Evolutionary conservation across 2,797 vertebrate species (phyloP).

Genomic region (Pristis pectinata): DNA sequence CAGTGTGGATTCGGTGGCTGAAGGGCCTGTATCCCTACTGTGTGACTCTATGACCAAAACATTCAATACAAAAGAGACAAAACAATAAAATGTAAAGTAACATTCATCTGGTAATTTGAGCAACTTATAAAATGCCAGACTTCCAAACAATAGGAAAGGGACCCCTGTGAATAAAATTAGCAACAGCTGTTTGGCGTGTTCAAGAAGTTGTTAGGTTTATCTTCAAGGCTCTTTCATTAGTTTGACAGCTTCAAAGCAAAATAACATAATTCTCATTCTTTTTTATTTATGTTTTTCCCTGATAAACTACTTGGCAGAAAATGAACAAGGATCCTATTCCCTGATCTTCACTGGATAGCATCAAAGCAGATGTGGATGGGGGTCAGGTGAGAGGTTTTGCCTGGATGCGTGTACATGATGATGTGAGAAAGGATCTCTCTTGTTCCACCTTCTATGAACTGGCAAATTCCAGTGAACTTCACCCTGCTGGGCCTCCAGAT

Average conservation of each 20-base stretch:
- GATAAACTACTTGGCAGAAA: conserved; percentile 24
- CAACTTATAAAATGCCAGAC: neutral
- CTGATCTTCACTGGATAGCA: neutral
- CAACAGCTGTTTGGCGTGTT: conserved; percentile 8
- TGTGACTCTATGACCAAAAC: too few species aligned
- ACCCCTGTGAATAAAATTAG: conserved; percentile 23
- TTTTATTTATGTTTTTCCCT: conserved; percentile 29
- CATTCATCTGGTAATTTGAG: neutral
- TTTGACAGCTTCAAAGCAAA: conserved; percentile 19
- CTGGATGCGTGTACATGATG: neutral
- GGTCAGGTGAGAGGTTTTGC: too few species aligned
- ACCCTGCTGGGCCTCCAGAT: neutral
- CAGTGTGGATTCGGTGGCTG: too few species aligned
- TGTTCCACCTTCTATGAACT: neutral
- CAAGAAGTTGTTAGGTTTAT: conserved; percentile 12
- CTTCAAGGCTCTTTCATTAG: conserved; percentile 29
- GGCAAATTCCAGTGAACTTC: neutral
- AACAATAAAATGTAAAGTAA: neutral
- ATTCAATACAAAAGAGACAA: neutral
- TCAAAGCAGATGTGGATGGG: neutral
- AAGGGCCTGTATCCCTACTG: too few species aligned
- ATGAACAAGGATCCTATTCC: conserved; percentile 9
- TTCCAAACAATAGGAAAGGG: conserved; percentile 15
- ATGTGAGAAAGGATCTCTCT: neutral
- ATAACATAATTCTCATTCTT: neutral